Base-by-base conservation (phyloP, 1,140 invertebrate species). In the Reticulitermes speratus region DNA sequence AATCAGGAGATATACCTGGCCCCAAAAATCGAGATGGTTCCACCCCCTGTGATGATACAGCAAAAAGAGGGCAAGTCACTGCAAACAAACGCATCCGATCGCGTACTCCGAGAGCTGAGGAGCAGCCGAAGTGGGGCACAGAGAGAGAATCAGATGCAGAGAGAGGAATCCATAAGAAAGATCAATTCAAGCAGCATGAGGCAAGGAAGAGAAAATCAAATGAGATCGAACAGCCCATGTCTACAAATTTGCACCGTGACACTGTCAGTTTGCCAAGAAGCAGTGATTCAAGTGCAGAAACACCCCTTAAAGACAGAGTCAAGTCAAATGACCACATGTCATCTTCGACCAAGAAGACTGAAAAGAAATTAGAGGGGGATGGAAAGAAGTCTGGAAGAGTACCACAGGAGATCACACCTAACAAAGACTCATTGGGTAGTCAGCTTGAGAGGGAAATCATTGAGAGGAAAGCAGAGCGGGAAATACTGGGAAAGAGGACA, bases 271-370 rank as follows among this genome's bases (percentile, higher is more conserved):
- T 84, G 85, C 85, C 55, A 48, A 82, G 86, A 85, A 83, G 86
- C 48, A 55, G 84, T 59, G 48, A 48, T 5, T 52, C 65, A 75
- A 11, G 25, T 30, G 65, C 65, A 75, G 65, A 75, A 75, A 6
- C n/a, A 14, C 65, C 65, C 65, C 65, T 8, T 30, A 87, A 89
- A 88, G 87, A 88, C 89, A 89, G 88, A 87, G 88, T 14, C 88
- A 88, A 89, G 88, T 89, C 83, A 88, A 89, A 44, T 87, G 88
- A 48, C 55, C 87, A 44, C 59, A 89, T 91, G 94, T 91, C 92
- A 92, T 88, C 92, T 95, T 87, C 93, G 94, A 88, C 95, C 93
- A 93, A 94, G 94, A 94, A 95, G 94, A 90, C 92, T 93, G 93
- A 95, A 91, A 94, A 95, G 92, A 94, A 93, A 91, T 44, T 89